Base-by-base conservation (phyloP, 2,888 invertebrate species). In the Zhengitettix transpicula region DNA sequence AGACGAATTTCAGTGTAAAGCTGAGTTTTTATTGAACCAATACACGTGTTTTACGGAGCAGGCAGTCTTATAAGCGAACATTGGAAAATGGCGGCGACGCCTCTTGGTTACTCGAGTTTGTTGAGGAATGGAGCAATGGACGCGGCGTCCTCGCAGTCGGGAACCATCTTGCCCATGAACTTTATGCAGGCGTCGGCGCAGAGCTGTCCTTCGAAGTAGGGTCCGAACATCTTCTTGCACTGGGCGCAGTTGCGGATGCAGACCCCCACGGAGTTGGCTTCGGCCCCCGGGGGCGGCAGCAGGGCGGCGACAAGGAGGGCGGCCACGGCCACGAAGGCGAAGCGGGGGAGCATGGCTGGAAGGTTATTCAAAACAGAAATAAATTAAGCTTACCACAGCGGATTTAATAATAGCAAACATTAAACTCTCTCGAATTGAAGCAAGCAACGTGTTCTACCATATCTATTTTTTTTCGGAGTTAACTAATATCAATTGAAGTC, bases 181-280 rank as follows among this genome's bases (percentile, higher is more conserved):
- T 87, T 85, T 66, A 91, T 78, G 71, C 92, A 92, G 65, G 86
- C 82, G 67, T 90, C 87, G 0, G 89, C 91, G 71, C 92, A 92
- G 0, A 86, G 80, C 56, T 88, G 85, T 0, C 90, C 91, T 68
- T 91, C 87, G 74, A 92, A 92, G 76, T 87, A 90, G 0, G 82
- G 81, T 0, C 89, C 91, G 65, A 87, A 85, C 85, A 90, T 89
- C 72, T 87, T 88, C 74, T 89, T 89, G 74, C 91, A 92, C 69
- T 89, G 90, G 0, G 89, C 90, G 71, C 92, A 92, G 74, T 92
- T 92, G 66, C 89, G 82, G 62, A 89, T 83, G 73, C 89, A 89
- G 58, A 85, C 78, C 65, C 85, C 86, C 16, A 69, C 52, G 52
- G 61, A 10, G 42, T 59, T 55, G 16, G 60, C 55, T 40, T 56